phyloP scores from a whole-genome alignment of 2,113 vertebrate genomes.

The Gulo gulo region DNA sequence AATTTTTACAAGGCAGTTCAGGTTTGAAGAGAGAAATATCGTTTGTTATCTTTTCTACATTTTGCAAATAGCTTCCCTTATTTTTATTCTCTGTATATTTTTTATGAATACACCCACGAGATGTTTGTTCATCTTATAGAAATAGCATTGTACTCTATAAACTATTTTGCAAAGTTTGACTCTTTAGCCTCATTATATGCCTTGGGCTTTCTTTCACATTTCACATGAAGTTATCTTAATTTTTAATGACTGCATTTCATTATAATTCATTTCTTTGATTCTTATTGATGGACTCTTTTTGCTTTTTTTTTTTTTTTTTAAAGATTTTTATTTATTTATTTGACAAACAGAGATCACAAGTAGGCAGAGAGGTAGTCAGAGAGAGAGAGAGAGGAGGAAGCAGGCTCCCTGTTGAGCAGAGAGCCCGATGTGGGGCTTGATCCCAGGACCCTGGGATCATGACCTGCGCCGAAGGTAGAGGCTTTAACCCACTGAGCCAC shows the following conservation, averaged over 20 bases:
- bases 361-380: no score
- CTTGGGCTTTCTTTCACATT: neutral
- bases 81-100: neutral
- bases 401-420: no score
- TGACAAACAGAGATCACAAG: no score
- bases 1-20: neutral
- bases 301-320: no score
- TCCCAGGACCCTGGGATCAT: no score
- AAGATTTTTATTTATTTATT: no score
- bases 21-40: neutral
- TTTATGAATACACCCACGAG: neutral
- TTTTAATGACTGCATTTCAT: neutral
- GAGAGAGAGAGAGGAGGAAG: no score
- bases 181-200: neutral
- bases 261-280: neutral
- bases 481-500: no score
- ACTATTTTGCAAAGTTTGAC: neutral
- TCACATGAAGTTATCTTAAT: neutral
- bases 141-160: neutral
- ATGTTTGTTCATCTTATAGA: neutral
- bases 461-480: no score
- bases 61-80: neutral
- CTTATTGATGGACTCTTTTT: neutral
- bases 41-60: neutral
- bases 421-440: no score